Base-by-base conservation (phyloP, 2,888 invertebrate genomes). In the Agonopterix arenella region DNA sequence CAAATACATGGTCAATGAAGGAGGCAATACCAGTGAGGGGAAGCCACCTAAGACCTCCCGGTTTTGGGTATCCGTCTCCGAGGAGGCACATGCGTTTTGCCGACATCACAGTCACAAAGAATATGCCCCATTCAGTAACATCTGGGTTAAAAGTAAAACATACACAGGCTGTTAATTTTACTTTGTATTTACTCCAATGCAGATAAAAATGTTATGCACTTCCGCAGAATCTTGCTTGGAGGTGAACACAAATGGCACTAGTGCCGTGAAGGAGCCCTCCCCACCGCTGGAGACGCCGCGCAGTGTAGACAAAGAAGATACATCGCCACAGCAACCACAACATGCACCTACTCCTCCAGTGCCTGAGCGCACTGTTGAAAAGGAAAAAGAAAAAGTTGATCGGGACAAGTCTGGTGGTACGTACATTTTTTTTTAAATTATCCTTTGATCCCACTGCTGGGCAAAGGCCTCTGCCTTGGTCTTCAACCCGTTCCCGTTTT, bases 341-440 rank as follows among this genome's bases (percentile, higher is more conserved):
- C 76, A 76, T 43, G 70, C 59, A 11, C 73, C 78, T 1, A 77
- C 80, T 0, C 78, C 84, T 0, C 80, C 80, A 3, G 78, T 82
- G 0, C 80, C 83, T 1, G 89, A 89, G 43, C 73, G 84, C 9
- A 67, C 60, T 10, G 58, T 54, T 38, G 89, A 89, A 18, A 83
- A 88, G 52, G 89, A 89, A 36, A 86, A 88, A 47, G 89, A 90
- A 47, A 88, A 89, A 64, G 66, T 69, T 3, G 89, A 89, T 2
- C 75, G 79, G 51, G 90, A 90, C 51, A 90, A 89, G 54, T 70
- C 78, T 55, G 89, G 89, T 68, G 84, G 84, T 84, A 44, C 8
- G 28, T 28, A 4, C 2, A 28, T 28, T 18, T 18, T 18, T 18
- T 18, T 18, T 18, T 5, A 45, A 2, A 40, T 42, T 18, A 2